Base-by-base conservation (phyloP, 2,888 invertebrate genomes). In the Aphidius colemani region DNA sequence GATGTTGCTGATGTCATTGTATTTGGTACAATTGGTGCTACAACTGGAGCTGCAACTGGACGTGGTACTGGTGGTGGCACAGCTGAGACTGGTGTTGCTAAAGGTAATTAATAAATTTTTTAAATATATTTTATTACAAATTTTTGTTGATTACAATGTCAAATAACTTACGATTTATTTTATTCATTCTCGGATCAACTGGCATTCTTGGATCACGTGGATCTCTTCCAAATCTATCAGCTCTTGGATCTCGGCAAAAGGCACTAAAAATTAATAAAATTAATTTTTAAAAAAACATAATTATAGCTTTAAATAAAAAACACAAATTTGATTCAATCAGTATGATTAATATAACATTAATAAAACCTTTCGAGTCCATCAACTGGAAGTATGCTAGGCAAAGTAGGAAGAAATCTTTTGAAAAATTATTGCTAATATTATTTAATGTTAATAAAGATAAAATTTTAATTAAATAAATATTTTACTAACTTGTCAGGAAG, bases 151-250 rank as follows among this genome's bases (percentile, higher is more conserved):
- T 13, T 45, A 7, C 49, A 51, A 39, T 30, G 5, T 49, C 1
- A 46, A 18, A 51, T 55, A 43, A 78, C 81, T 73, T 78, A 85
- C 85, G 75, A 63, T 78, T 78, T 64, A 73, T 70, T 79, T 86
- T 86, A 56, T 87, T 87, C 53, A 84, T 86, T 69, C 92, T 86
- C 1, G 92, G 92, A 81, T 92, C 92, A 70, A 85, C 84, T 65
- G 85, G 83, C 75, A 89, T 88, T 64, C 90, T 85, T 40, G 90
- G 89, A 68, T 82, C 81, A 53, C 81, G 74, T 6, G 79, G 77
- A 72, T 82, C 82, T 65, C 81, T 68, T 44, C 75, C 75, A 45
- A 82, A 82, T 72, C 82, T 71, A 50, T 82, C 82, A 11, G 78
- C 73, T 61, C 81, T 75, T 55, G 82, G 81, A 72, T 82, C 82